Conservation (phyloP, 2,888 invertebrate species). For the Pollenia angustigena region DNA sequence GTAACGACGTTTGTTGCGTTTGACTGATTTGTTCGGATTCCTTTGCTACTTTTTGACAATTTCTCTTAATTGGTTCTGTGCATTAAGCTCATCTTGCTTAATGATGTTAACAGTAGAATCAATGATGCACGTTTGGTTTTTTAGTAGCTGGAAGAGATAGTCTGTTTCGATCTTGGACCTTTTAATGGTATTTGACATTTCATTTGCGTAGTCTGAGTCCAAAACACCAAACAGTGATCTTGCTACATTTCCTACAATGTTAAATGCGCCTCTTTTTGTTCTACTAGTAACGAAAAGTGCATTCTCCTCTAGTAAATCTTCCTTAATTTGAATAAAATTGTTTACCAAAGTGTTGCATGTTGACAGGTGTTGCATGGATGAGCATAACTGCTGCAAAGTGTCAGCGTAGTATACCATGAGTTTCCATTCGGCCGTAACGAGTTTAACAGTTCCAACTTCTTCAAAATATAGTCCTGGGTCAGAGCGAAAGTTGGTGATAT, state of each 20-base stretch:
- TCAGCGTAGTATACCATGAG: neutral
- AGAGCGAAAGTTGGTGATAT: neutral
- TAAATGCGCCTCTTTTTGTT: neutral
- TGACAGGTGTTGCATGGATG: too few species aligned
- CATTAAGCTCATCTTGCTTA: neutral
- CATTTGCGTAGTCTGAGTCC: conserved; percentile 2
- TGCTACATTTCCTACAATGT: neutral
- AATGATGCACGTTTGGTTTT: conserved; percentile 4
- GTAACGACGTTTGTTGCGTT: neutral
- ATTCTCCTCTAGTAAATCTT: neutral
- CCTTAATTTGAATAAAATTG: neutral
- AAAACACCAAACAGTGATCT: neutral
- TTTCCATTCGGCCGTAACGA: neutral
- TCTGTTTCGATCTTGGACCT: neutral
- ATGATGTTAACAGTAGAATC: neutral
- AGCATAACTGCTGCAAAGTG: neutral
- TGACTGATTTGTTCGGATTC: neutral
- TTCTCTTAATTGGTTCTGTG: neutral
- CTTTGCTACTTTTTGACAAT: neutral
- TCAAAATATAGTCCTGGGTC: neutral
- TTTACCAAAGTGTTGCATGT: neutral
- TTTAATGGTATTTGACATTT: neutral
- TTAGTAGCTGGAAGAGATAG: neutral
- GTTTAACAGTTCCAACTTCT: neutral
- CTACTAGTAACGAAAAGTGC: neutral